phyloP scores from a whole-genome alignment of 2,113 vertebrate species.

The Lophotis ruficrista region DNA sequence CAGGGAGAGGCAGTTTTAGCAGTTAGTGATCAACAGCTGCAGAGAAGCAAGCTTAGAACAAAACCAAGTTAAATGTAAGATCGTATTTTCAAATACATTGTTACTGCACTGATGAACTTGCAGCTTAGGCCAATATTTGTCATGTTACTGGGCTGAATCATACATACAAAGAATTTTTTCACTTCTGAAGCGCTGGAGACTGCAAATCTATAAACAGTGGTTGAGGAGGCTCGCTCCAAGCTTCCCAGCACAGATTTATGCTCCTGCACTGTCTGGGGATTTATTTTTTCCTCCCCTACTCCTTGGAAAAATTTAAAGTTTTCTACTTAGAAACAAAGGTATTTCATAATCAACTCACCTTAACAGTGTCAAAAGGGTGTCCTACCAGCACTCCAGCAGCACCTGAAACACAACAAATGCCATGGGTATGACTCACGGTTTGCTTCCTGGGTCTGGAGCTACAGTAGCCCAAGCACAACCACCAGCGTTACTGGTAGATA shows the following conservation, averaged over 20 bases:
- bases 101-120: not conserved
- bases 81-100: not conserved
- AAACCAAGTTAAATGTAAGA: not conserved
- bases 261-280: not conserved
- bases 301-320: not conserved
- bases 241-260: not conserved
- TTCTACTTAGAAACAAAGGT: not conserved
- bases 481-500: rapidly evolving
- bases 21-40: not conserved
- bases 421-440: not conserved
- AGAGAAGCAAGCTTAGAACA: not conserved
- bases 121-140: not conserved
- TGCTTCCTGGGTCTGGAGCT: not conserved
- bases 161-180: not conserved
- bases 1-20: not conserved
- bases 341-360: conserved; percentile 80
- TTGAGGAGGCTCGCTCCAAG: not conserved
- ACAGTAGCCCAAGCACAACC: not conserved
- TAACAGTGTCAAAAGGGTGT: conserved; percentile 97
- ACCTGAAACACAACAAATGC: conserved; percentile 74
- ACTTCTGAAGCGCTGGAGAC: not conserved
- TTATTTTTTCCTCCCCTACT: not conserved
- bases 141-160: not conserved
- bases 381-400: conserved; percentile 96
- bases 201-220: not conserved